Evolutionary conservation across 2,113 vertebrate species (phyloP), one percentile per base, ranked within the genome.

Genomic region (Lota lota): DNA sequence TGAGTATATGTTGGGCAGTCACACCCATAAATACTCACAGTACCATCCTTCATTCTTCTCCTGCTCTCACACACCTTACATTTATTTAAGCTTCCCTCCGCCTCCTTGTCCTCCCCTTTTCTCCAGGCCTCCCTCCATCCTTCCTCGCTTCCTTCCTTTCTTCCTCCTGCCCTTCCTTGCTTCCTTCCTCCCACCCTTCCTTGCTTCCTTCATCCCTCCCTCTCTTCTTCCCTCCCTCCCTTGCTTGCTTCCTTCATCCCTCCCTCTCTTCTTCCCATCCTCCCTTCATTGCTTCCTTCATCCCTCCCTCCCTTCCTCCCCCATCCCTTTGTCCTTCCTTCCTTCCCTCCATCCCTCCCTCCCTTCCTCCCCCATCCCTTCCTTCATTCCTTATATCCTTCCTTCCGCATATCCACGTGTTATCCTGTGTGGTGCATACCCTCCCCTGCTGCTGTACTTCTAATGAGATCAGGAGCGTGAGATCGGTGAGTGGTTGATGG

Each of bases 401-500:
- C 28, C 28, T 28, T 5, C 28, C 28, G 4, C 28, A 28, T 28
- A 28, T 28, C 28, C 28, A 3, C 6, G 28, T 28, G 28, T 28
- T 28, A 28, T 28, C 28, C 28, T 5, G 28, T 28, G 28, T 28
- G 3, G 28, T 28, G 28, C 28, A 28, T 28, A 5, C 28, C 4
- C 28, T 28, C 28, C 28, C 28, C 28, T 28, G 28, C 28, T 28
- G 28, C 28, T 28, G 28, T 5, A 28, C 28, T 80, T 88, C 87
- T 80, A 82, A 83, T 83, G 83, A 82, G 75, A 24, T 62, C 19
- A 66, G 14, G 72, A 77, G 74, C 53, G 59, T 70, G 61, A 74
- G 85, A 84, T 83, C 68, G 77, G 72, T 68, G 77, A 85, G 82
- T 80, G 82, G 81, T 79, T 77, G 68, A 83, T 72, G 47, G 74